Base-by-base conservation (phyloP, 1,140 invertebrate genomes). In the Leptinotarsa defecta region DNA sequence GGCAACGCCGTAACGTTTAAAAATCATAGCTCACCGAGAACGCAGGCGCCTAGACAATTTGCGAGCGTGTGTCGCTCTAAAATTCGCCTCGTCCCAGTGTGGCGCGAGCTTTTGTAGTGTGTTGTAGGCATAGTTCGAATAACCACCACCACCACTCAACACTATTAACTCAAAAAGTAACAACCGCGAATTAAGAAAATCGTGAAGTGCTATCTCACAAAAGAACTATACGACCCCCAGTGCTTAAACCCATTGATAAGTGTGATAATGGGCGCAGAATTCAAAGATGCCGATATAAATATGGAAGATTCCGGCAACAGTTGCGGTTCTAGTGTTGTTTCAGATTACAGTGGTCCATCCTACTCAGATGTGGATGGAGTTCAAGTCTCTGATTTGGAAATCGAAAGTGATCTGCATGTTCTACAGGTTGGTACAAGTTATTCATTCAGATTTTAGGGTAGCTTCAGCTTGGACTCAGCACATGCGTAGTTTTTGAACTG, bases 301-400 rank as follows among this genome's bases (percentile, higher is more conserved):
- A 83, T 83, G 82, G 84, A 85, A 70, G 84, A 85, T 81, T 85
- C 84, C 13, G 84, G 84, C 49, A 84, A 85, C 77, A 85, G 84
- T 80, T 85, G 84, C 76, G 84, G 84, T 62, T 84, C 82, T 72
- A 84, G 83, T 77, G 82, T 85, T 57, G 80, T 85, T 49, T 85
- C 84, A 49, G 84, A 85, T 75, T 82, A 81, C 63, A 84, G 83
- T 73, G 83, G 83, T 17, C 81, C 81, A 24, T 83, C 81, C 13
- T 81, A 83, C 72, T 79, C 82, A 49, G 81, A 83, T 64, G 78
- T 76, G 19, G 83, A 84, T 72, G 81, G 80, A 68, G 80, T 85
- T 63, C 83, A 84, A 67, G 81, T 85, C 15, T 85, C 84, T 24
- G 84, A 85, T 77, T 73, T 85, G n/a, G 84, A 85, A 67, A 81